Evolutionary conservation across 1,140 invertebrate species (phyloP), one percentile per base, ranked within the genome.

Genomic region (Pomacea maculata): DNA sequence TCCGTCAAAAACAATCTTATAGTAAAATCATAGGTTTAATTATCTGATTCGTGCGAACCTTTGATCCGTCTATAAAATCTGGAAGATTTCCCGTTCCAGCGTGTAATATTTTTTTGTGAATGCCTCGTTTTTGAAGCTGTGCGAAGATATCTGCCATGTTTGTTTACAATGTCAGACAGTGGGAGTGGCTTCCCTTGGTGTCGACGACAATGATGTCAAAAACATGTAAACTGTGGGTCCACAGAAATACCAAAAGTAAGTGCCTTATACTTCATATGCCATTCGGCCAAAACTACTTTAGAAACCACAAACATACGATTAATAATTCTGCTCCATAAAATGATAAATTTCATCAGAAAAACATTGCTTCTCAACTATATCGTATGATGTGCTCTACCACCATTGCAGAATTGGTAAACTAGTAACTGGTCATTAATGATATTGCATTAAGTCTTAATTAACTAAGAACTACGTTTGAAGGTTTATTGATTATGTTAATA

Each of bases 81-180:
- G 77, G 77, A 25, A 78, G 17, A 70, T 78, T 65, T 14, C 77
- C 77, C 21, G 54, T 12, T 70, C 77, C 77, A 70, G 77, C 77
- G 54, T 55, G 19, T 45, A 71, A 25, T 19, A 78, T 70, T 34
- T 78, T 78, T 29, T 78, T 78, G 21, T 65, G 65, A 88, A 83
- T 86, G 17, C 85, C 86, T 90, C 88, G 86, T 88, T 89, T 92
- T 91, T 89, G 88, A 89, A 89, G 87, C 64, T 86, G 64, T 89
- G 91, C 83, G 84, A 88, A 86, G 85, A 78, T 88, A 88, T 91
- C 90, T 86, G 67, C 61, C n/a, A 71, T 75, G 54, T 52, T 55
- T 79, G 72, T 64, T 75, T 83, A 54, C 34, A 15, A 34, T 21
- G 14, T 19, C 19, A 34, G 10, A 12, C 34, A n/a, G 1, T 67